A percentile compares a stretch with the other conserved stretches of the same genome.
phyloP scores from a whole-genome alignment of 2,888 invertebrate species.

The Melieria crassipennis region DNA sequence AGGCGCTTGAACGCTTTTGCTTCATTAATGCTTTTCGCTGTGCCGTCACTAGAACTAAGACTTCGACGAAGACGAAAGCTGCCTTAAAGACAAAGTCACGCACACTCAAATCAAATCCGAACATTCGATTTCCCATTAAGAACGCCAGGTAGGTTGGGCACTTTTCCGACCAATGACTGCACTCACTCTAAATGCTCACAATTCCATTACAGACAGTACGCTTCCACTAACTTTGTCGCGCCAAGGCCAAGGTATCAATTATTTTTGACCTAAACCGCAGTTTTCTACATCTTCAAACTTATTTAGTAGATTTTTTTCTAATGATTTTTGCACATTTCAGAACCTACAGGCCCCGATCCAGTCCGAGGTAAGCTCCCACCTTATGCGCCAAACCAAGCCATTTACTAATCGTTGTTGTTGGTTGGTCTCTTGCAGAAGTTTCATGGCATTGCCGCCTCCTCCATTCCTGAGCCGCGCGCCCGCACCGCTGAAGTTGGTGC shows the following conservation, averaged over 20 bases:
- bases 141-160: constrained; percentile 14
- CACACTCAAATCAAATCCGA: constrained; percentile 9
- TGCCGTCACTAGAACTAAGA: neutral
- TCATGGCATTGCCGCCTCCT: constrained; percentile 50
- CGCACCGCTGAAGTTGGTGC: constrained; percentile 52
- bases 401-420: too few species aligned
- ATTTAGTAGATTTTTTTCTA: neutral
- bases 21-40: neutral
- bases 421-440: constrained; percentile 28
- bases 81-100: neutral
- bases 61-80: constrained; percentile 8
- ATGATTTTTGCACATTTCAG: constrained; percentile 11
- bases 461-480: constrained; percentile 49
- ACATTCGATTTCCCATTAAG: constrained; percentile 21
- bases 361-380: constrained; percentile 15
- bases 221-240: constrained; percentile 54
- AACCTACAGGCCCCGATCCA: constrained; percentile 10
- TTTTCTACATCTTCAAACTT: neutral
- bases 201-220: constrained; percentile 45
- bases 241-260: constrained; percentile 48
- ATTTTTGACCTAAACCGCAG: neutral
- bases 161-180: neutral
- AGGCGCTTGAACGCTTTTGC: neutral
- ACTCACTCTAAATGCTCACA: neutral
- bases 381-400: neutral